Conservation (phyloP, 2,113 vertebrate genomes). For the Leuciscus idus region DNA sequence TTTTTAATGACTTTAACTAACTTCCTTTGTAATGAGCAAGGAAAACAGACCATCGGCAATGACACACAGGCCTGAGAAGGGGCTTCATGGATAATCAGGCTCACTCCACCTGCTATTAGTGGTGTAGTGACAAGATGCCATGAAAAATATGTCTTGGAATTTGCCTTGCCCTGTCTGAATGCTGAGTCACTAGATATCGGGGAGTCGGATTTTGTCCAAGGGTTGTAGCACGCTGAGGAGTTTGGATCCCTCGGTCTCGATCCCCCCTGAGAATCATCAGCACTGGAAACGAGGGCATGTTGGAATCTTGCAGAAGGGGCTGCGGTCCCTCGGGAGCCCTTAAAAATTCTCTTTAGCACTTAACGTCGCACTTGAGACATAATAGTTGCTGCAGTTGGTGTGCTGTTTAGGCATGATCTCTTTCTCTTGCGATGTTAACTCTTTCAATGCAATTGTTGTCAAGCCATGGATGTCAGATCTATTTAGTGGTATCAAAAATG, state of each 20-base stretch:
- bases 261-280: slow-evolving; percentile 26
- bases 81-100: not conserved
- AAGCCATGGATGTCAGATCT: not conserved
- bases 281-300: slow-evolving; percentile 37
- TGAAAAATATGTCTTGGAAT: slow-evolving; percentile 32
- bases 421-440: slow-evolving; percentile 27
- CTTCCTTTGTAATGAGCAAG: slow-evolving; percentile 30
- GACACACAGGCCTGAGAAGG: not conserved
- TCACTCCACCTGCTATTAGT: slow-evolving; percentile 26
- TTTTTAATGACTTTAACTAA: slow-evolving; percentile 44
- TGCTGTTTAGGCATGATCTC: slow-evolving; percentile 24
- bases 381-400: slow-evolving; percentile 14
- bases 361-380: slow-evolving; percentile 33
- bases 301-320: slow-evolving; percentile 42
- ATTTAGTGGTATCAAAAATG: not conserved
- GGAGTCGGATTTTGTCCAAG: slow-evolving; percentile 51
- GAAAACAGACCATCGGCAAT: slow-evolving; percentile 34
- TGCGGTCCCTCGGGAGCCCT: slow-evolving; percentile 41
- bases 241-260: slow-evolving; percentile 34
- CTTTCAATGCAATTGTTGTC: slow-evolving; percentile 31
- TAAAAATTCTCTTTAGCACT: slow-evolving; percentile 41
- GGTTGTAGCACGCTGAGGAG: slow-evolving; percentile 18
- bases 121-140: slow-evolving; percentile 42
- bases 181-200: slow-evolving; percentile 70
- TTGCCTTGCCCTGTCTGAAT: slow-evolving; percentile 41